Conservation (phyloP, 2,888 invertebrate species). For the Pachycephus smyrnensis region DNA sequence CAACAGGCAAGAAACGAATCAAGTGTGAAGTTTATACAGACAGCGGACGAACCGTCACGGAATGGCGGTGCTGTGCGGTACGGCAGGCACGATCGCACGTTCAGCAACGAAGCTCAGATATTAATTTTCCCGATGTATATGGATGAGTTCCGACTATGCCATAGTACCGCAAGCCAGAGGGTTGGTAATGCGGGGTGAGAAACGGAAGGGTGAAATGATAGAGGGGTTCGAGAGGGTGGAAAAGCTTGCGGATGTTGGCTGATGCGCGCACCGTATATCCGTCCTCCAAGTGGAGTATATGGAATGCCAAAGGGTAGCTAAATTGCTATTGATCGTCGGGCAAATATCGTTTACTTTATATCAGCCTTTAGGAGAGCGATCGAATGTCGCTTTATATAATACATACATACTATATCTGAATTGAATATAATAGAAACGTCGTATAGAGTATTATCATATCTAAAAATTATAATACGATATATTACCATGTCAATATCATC, state of each 20-base stretch:
- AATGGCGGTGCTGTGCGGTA: slow-evolving; percentile 8
- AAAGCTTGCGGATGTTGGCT: slow-evolving; percentile 14
- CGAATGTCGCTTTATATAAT: not conserved
- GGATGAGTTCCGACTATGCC: slow-evolving; percentile 54
- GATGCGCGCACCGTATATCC: slow-evolving; percentile 17
- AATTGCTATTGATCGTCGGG: slow-evolving; percentile 52
- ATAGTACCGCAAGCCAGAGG: not conserved
- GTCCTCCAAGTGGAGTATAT: slow-evolving; percentile 6
- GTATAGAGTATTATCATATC: not conserved
- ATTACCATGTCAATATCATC: not conserved
- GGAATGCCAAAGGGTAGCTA: slow-evolving; percentile 46
- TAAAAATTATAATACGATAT: not conserved
- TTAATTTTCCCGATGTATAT: slow-evolving; percentile 66
- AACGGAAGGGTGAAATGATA: slow-evolving; percentile 19
- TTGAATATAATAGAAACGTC: not conserved
- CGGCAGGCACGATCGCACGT: not conserved
- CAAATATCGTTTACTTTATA: slow-evolving; percentile 51
- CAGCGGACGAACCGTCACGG: slow-evolving; percentile 42
- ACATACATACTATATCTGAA: not conserved
- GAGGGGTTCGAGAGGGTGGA: slow-evolving; percentile 13
- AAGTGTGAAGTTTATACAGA: slow-evolving; percentile 56
- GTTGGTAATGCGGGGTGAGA: slow-evolving; percentile 14
- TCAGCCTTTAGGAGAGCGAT: not conserved
- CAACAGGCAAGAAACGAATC: slow-evolving; percentile 17
- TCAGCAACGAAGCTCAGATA: slow-evolving; percentile 49